Base-by-base conservation (phyloP, 2,888 invertebrate species). In the Athetis lepigone region DNA sequence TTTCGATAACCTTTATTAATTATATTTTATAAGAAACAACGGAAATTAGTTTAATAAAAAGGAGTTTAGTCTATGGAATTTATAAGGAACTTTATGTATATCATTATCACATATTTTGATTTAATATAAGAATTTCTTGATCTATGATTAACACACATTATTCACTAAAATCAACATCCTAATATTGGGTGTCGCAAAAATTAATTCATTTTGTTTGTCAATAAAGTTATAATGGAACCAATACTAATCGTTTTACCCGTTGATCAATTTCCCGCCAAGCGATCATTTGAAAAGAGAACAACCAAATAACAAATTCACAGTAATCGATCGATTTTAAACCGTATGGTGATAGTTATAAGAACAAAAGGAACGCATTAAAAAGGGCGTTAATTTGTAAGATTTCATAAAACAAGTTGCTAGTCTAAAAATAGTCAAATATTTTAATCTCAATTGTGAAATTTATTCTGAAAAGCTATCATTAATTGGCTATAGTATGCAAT, bases 191-290 rank as follows among this genome's bases (percentile, higher is more conserved):
- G 52, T 62, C 43, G 54, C 43, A 71, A 71, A 64, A 64, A 43
- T 36, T 18, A 67, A 56, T 51, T 50, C 1, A 64, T 66, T 59
- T 47, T 25, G 49, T 77, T 75, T 63, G 73, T 63, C 70, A 79
- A 75, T 63, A 57, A 62, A 19, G 61, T 50, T 65, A 46, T 61
- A 75, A 66, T 64, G 33, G 45, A 64, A 58, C 64, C 56, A 56
- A 52, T 27, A 37, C 66, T 65, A 70, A 79, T 70, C 61, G 43
- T 19, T 45, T 46, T 27, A 13, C 11, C 42, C 45, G 40, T 16
- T 69, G 58, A 71, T 71, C 57, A 52, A 73, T 77, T 79, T 63
- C 39, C 60, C 66, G 66, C 66, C 64, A 67, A 55, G 29, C 19
- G 43, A 37, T 51, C 42, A 77, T 65, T 67, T 75, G 46, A 60